Base-by-base conservation (phyloP, 2,797 vertebrate genomes). In the Percopsis omiscomaycus region DNA sequence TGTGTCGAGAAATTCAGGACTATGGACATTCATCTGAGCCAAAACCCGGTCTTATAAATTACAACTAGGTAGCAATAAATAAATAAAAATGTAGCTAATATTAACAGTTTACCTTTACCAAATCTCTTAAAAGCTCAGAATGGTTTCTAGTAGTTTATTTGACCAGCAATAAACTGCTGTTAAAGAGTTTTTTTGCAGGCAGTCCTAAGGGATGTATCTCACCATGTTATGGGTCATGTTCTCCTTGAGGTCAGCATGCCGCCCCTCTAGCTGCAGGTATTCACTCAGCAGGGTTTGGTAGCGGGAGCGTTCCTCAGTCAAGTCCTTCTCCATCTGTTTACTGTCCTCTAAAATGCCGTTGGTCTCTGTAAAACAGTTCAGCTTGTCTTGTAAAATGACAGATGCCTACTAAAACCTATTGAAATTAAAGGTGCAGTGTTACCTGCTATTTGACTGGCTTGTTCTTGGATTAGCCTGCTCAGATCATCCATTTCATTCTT, bases 241-340 rank as follows among this genome's bases (percentile, higher is more conserved):
- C 28, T 97, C 95, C 81, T 91, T 94, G 59, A 97, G 89, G 64
- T 97, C 95, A 59, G 89, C 93, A 0, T 97, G 94, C 0, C 89
- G 92, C 72, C 96, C 95, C 86, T 99, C 95, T 61, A 99, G 86
- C 54, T 94, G 92, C 80, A 95, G 93, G 85, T 97, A 94, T 74
- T 98, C 96, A 68, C 94, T 94, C 70, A 99, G 93, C 59, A 99
- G 94, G 86, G 91, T 95, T 88, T 98, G 96, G 80, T 98, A 98
- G 64, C 94, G 93, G 16, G 93, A 82, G 15, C 95, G 91, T 54
- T 98, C 96, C 30, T 96, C 96, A 0, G 90, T 92, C 72, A 98
- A 88, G 55, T 96, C 94, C 0, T 92, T 91, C 83, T 96, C 93
- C 64, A 98, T 80, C 66, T 94, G 93, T 73, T 94, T 93, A 0